phyloP scores from a whole-genome alignment of 1,140 invertebrate genomes.

The Aporrectodea caliginosa region DNA sequence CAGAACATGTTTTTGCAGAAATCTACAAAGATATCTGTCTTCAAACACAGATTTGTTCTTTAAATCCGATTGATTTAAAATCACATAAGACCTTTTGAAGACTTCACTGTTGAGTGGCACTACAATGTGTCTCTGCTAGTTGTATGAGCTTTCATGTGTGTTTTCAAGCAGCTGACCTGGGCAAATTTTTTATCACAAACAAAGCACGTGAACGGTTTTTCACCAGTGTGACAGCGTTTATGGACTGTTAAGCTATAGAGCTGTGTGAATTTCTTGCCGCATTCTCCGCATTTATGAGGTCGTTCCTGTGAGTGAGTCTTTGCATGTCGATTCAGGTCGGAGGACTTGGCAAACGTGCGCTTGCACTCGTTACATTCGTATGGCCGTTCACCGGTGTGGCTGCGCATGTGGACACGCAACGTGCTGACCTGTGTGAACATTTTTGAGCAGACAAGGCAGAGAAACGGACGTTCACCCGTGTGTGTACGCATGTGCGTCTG shows the following conservation, averaged over 20 bases:
- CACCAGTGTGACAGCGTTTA: constrained; percentile 2
- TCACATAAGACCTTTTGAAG: too few relatives aligned
- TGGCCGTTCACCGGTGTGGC: constrained; percentile 82
- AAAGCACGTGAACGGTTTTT: constrained; percentile 12
- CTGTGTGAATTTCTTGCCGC: constrained; percentile 14
- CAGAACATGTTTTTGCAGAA: too few relatives aligned
- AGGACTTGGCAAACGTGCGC: constrained; percentile 45
- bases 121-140: too few relatives aligned
- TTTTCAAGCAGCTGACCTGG: constrained; percentile 21
- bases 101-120: too few relatives aligned
- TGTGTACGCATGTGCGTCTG: constrained; percentile 37
- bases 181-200: constrained; percentile 20
- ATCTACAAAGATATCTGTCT: too few relatives aligned
- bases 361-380: constrained; percentile 76
- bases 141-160: constrained; percentile 17
- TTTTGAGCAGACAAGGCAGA: constrained; percentile 28
- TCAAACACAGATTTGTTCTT: too few relatives aligned
- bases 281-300: constrained; percentile 64
- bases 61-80: too few relatives aligned
- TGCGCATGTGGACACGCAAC: constrained; percentile 79
- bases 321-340: constrained; percentile 62
- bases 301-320: constrained; percentile 88
- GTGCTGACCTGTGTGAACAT: constrained; percentile 55
- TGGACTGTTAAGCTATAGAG: constrained; percentile 18
- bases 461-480: constrained; percentile 36